phyloP scores from a whole-genome alignment of 2,113 vertebrate genomes.

The Mesitornis unicolor region DNA sequence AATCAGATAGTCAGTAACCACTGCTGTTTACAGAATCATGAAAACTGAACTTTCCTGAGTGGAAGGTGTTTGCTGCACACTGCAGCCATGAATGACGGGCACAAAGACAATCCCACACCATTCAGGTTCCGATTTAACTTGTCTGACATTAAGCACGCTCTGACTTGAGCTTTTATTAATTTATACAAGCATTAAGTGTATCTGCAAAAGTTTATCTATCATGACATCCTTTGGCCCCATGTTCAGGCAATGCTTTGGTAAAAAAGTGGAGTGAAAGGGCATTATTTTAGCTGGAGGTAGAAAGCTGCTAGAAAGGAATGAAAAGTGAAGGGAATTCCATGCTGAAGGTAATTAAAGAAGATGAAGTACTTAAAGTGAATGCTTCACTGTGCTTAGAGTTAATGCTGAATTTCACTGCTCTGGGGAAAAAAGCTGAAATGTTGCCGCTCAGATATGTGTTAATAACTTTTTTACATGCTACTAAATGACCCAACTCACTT shows the following conservation, averaged over 20 bases:
- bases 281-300: constrained; percentile 26
- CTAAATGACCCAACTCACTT: neutral
- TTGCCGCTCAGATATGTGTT: neutral
- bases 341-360: neutral
- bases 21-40: neutral
- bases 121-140: neutral
- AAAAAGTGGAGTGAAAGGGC: neutral
- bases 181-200: neutral
- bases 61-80: neutral
- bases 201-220: neutral
- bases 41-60: neutral
- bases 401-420: constrained; percentile 4
- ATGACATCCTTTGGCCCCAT: neutral
- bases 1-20: neutral
- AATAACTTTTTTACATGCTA: neutral
- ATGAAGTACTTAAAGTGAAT: constrained; percentile 6
- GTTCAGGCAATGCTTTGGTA: neutral
- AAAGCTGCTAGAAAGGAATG: constrained; percentile 1
- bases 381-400: neutral
- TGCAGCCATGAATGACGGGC: neutral
- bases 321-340: neutral
- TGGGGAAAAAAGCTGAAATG: constrained; percentile 9
- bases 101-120: neutral
- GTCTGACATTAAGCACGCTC: neutral
- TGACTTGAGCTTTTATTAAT: neutral